Base-by-base conservation (phyloP, 2,888 invertebrate genomes). In the Dendrolimus pini region DNA sequence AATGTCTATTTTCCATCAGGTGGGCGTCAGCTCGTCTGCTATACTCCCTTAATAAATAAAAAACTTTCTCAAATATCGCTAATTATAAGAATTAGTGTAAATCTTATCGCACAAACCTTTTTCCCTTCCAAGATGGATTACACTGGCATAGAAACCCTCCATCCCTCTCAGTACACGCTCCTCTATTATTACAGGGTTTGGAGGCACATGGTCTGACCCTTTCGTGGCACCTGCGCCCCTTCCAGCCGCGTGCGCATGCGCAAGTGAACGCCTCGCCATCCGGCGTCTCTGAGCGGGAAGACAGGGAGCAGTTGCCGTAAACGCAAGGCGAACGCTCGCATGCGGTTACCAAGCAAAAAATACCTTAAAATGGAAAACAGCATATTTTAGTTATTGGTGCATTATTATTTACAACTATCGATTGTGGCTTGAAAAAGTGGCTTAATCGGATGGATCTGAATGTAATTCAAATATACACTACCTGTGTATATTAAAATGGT, bases 91-190 rank as follows among this genome's bases (percentile, higher is more conserved):
- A 30, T 30, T 30, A 30, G 30, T 30, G 30, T 6, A 30, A 30
- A 30, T 30, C 30, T 30, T 6, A 30, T 6, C 3, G 30, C 30
- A 3, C 30, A 30, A 30, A 88, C 89, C 89, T 80, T 60, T 85
- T 85, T 2, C 95, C 95, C 75, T 93, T 93, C 93, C 94, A 95
- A 84, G 95, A 95, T 0, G 95, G 94, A 72, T 95, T 94, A 74
- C 96, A 94, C 65, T 93, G 91, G 75, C 96, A 96, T 59, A 92
- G 83, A 72, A 94, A 95, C 0, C 92, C 91, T 47, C 93, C 93
- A 63, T 93, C 94, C 55, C 92, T 86, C 69, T 94, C 94, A 10
- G 93, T 84, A 74, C 96, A 96, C 18, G 93, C 92, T 2, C 96
- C 96, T 14, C 95, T 89, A 59, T 93, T 93, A 76, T 95, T 94